Evolutionary conservation across 2,888 invertebrate genomes (phyloP).

Genomic region (Heliconius ismenius): DNA sequence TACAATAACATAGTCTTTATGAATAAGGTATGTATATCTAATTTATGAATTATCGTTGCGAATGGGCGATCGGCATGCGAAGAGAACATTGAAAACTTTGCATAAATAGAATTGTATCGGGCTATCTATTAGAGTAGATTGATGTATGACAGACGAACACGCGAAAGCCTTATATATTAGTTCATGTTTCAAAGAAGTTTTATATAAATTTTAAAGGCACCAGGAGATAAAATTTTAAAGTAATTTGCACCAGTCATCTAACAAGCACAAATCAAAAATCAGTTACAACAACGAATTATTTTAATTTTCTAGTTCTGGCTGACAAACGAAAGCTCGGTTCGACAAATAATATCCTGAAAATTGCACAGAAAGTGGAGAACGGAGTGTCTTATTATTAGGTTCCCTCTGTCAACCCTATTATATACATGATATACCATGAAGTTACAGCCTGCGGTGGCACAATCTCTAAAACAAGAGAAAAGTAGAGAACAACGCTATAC

Average conservation of each 20-base stretch:
- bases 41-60: constrained; percentile 46
- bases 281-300: too few relatives aligned
- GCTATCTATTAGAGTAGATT: constrained; percentile 67
- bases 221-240: neutral
- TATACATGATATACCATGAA: too few relatives aligned
- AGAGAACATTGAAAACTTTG: constrained; percentile 76
- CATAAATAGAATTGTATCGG: constrained; percentile 77
- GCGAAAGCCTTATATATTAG: constrained; percentile 46
- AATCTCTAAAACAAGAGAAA: too few relatives aligned
- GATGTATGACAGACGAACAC: constrained; percentile 69
- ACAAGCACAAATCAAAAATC: neutral
- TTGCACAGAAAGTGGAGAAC: too few relatives aligned
- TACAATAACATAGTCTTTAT: constrained; percentile 13
- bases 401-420: too few relatives aligned
- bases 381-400: too few relatives aligned
- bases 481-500: neutral
- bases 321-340: too few relatives aligned
- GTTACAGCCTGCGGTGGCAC: too few relatives aligned
- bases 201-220: neutral
- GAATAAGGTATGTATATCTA: constrained; percentile 43
- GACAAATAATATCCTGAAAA: too few relatives aligned
- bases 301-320: too few relatives aligned
- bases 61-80: constrained; percentile 68
- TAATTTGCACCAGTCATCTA: neutral
- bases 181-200: neutral